Percentiles rank a stretch among this genome's conserved stretches.
phyloP scores from a whole-genome alignment of 2,797 vertebrate species.

The Euphonia xanthogaster region DNA sequence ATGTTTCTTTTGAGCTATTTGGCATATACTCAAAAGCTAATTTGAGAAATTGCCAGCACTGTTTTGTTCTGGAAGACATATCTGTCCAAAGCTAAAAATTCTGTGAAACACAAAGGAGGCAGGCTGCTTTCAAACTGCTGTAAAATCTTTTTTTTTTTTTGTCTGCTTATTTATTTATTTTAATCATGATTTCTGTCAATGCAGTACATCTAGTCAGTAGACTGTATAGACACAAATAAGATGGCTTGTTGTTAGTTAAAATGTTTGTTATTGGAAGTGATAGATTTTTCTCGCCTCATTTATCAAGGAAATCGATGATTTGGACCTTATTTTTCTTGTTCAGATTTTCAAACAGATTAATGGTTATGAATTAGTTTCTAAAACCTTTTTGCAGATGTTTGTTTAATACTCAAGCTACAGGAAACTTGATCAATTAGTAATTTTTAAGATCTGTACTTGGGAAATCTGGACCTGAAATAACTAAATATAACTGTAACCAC shows the following conservation, averaged over 20 bases:
- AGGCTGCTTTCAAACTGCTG: background rate
- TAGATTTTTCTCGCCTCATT: fast-evolving
- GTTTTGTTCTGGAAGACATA: background rate
- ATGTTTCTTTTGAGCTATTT: background rate
- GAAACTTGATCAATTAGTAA: background rate
- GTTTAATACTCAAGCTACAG: background rate
- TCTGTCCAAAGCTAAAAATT: background rate
- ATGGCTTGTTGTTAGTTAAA: background rate
- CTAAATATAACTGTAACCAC: background rate
- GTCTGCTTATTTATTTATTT: background rate
- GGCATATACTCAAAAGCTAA: background rate
- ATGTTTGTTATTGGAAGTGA: background rate
- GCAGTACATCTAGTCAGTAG: background rate
- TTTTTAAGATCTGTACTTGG: background rate
- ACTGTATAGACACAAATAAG: background rate
- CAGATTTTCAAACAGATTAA: background rate
- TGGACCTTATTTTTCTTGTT: background rate
- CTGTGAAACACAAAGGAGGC: background rate
- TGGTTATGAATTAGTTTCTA: background rate
- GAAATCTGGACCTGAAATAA: background rate
- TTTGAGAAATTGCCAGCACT: background rate
- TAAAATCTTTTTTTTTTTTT: background rate
- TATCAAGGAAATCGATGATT: background rate
- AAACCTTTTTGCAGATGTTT: background rate
- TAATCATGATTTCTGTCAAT: background rate